These are phyloP conservation scores for Enteromius unitaeniatus DNA, from an alignment of 2,797 vertebrate genomes.

Conservation along the genomic window DNA sequence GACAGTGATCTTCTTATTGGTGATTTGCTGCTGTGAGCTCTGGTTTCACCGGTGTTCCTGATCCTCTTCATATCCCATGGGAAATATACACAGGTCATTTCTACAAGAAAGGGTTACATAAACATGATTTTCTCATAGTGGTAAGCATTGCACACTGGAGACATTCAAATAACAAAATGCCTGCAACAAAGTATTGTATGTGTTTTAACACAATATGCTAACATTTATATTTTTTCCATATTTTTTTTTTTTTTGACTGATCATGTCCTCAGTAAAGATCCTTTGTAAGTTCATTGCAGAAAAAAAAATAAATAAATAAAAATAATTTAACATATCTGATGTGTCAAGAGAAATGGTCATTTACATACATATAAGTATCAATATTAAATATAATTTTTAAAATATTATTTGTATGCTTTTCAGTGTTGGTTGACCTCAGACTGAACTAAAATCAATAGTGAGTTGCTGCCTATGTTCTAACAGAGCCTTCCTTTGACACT, in stretches of 20 bases:
- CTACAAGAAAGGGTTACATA: slow-evolving; percentile 30
- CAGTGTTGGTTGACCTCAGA: not conserved
- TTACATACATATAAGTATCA: not conserved
- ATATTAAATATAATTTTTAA: not conserved
- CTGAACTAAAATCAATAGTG: not conserved
- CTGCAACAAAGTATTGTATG: not conserved
- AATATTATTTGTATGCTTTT: not conserved
- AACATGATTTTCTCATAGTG: slow-evolving; percentile 37
- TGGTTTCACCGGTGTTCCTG: not conserved
- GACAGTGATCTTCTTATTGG: not conserved
- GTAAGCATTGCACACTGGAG: slow-evolving; percentile 21
- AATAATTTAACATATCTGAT: not conserved
- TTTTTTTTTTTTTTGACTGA: not conserved
- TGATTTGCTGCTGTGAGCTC: not conserved
- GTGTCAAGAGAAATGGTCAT: not conserved
- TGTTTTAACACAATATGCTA: not conserved
- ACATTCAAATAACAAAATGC: not conserved
- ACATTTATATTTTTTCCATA: no score
- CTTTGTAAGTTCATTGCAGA: not conserved
- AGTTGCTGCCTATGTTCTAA: not conserved
- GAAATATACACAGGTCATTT: slow-evolving; percentile 52
- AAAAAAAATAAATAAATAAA: not conserved
- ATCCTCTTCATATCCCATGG: slow-evolving; percentile 22
- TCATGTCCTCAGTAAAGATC: not conserved
- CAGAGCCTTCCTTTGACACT: not conserved